Evolutionary conservation across 2,888 invertebrate species (phyloP).

Genomic region (Drosophila koepferae): DNA sequence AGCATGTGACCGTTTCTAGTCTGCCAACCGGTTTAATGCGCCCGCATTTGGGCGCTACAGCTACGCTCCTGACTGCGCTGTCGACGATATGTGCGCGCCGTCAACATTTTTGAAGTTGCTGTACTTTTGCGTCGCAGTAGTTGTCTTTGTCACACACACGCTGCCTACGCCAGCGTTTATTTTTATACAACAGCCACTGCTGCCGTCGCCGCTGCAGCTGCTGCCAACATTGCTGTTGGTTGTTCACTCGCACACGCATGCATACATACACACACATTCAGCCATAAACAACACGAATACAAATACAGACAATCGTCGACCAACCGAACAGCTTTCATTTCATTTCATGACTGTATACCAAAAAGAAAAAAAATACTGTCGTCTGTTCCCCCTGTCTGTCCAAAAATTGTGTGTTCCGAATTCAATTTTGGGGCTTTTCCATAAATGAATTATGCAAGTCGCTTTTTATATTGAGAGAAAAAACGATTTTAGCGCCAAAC

Average conservation of each 20-base stretch:
- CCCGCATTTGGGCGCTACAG: conserved; percentile 42
- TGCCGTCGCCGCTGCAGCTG: conserved; percentile 58
- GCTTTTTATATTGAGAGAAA: conserved; percentile 10
- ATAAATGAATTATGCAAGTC: conserved; percentile 46
- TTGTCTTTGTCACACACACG: conserved; percentile 75
- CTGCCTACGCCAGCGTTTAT: conserved; percentile 76
- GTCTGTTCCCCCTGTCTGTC: conserved; percentile 12
- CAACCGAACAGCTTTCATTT: conserved; percentile 76
- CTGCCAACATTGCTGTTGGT: conserved; percentile 46
- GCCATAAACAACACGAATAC: conserved; percentile 35
- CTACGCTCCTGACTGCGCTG: conserved; percentile 46
- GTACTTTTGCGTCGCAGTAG: conserved; percentile 81
- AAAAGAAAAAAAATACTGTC: conserved; percentile 34
- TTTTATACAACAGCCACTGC: conserved; percentile 76
- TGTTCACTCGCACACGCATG: conserved; percentile 31
- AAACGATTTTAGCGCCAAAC: conserved; percentile 40
- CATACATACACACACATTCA: conserved; percentile 27
- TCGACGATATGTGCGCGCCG: conserved; percentile 65
- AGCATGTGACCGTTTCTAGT: no score
- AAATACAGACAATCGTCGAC: conserved; percentile 39
- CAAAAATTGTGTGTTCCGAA: conserved; percentile 3
- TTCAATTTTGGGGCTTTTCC: conserved; percentile 23
- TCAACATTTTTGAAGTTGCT: conserved; percentile 79
- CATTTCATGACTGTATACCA: conserved; percentile 59
- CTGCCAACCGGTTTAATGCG: conserved; percentile 7